Percentiles rank a stretch among this genome's conserved stretches.
phyloP scores from a whole-genome alignment of 2,888 invertebrate species.

The Polyommatus iphigenia region DNA sequence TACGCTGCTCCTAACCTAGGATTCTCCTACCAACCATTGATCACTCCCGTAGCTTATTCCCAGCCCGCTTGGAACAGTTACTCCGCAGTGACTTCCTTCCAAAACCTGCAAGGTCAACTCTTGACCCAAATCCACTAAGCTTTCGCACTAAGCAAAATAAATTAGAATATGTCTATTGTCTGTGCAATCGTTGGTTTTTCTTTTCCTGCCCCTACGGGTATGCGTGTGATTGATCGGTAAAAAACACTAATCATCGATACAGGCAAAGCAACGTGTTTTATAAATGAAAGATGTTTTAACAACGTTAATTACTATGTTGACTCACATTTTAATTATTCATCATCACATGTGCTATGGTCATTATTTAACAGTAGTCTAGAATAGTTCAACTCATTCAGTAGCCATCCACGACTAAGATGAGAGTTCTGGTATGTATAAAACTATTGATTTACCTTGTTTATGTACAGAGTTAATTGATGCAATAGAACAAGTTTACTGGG shows the following conservation, averaged over 20 bases:
- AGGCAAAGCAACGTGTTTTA: not conserved
- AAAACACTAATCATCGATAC: not conserved
- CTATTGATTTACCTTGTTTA: conserved; percentile 3
- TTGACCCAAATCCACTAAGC: conserved; percentile 19
- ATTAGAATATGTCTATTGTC: conserved; percentile 1
- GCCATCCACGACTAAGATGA: conserved; percentile 20
- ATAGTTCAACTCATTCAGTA: conserved; percentile 8
- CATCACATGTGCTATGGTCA: not conserved
- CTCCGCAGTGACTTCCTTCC: conserved; percentile 24
- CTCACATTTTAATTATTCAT: conserved; percentile 17
- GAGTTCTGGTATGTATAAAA: conserved; percentile 26
- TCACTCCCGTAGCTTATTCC: conserved; percentile 20
- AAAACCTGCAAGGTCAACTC: conserved; percentile 22
- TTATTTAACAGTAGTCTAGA: conserved; percentile 3
- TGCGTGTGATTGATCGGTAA: not conserved
- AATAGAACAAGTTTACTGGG: not conserved
- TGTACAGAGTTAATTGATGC: not conserved
- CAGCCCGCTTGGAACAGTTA: conserved; percentile 21
- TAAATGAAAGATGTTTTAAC: not conserved
- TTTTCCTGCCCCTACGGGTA: not conserved
- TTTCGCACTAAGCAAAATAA: conserved; percentile 16
- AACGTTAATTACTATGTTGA: not conserved
- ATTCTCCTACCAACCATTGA: conserved; percentile 35
- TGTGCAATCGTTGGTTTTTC: not conserved
- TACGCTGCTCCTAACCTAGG: conserved; percentile 37